phyloP scores from a whole-genome alignment of 2,797 vertebrate genomes.

The Allobates femoralis region DNA sequence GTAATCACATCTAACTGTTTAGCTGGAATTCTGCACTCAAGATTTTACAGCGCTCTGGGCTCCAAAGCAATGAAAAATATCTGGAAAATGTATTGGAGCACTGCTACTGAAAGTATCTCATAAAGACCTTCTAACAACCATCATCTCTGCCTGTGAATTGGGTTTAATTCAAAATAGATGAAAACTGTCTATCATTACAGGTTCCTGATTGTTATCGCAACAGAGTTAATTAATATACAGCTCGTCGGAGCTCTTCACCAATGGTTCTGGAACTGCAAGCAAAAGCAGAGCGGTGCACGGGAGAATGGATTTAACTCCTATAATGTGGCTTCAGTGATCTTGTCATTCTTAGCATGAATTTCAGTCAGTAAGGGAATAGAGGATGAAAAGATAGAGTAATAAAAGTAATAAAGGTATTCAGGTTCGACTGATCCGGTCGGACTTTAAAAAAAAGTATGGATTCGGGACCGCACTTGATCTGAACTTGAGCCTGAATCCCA shows the following conservation, averaged over 20 bases:
- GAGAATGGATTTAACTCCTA: not conserved
- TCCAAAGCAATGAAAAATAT: slow-evolving; percentile 50
- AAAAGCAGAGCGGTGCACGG: not conserved
- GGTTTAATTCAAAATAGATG: slow-evolving; percentile 55
- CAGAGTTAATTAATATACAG: slow-evolving; percentile 56
- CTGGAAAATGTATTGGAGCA: slow-evolving; percentile 39
- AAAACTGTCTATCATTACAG: slow-evolving; percentile 58
- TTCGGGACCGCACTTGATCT: too few relatives aligned
- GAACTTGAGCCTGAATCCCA: too few relatives aligned
- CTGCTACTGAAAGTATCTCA: slow-evolving; percentile 46
- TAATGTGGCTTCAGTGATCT: slow-evolving; percentile 2
- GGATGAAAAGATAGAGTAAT: too few relatives aligned
- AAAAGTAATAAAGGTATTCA: too few relatives aligned
- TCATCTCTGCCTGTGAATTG: slow-evolving; percentile 38
- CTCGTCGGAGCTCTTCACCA: slow-evolving; percentile 2
- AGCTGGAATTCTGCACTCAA: slow-evolving; percentile 36
- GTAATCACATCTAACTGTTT: slow-evolving; percentile 54
- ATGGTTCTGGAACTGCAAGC: slow-evolving; percentile 1
- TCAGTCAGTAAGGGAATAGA: not conserved
- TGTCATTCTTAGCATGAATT: slow-evolving; percentile 15
- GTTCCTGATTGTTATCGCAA: slow-evolving; percentile 44
- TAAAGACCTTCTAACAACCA: slow-evolving; percentile 50
- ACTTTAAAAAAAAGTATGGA: too few relatives aligned
- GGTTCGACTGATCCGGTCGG: too few relatives aligned
- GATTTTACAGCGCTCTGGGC: slow-evolving; percentile 34